Percentiles rank a stretch among this genome's conserved stretches.
Conservation (phyloP, 2,797 vertebrate genomes). For the Macrochelys suwanniensis region DNA sequence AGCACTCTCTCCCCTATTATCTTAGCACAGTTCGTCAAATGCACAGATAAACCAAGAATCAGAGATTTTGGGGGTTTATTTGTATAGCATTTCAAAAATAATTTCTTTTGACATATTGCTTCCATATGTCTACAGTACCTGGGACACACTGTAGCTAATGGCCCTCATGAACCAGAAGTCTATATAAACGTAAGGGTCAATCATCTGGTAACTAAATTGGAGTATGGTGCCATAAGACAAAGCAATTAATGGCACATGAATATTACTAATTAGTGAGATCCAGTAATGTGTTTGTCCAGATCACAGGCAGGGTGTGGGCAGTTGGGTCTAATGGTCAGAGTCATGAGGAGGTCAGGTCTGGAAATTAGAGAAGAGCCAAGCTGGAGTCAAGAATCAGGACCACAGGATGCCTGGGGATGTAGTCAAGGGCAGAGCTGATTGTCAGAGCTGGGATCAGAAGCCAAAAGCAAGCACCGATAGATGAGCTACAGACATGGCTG, state of each 20-base stretch:
- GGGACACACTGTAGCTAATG: not conserved
- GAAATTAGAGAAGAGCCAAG: not conserved
- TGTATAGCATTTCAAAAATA: constrained; percentile 52
- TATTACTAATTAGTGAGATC: not conserved
- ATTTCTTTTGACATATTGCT: constrained; percentile 52
- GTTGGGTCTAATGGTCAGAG: not conserved
- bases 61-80: constrained; percentile 49
- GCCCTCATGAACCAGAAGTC: not conserved
- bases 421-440: not conserved
- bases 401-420: not conserved
- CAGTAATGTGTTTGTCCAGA: not conserved
- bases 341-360: not conserved
- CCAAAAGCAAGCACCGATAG: not conserved
- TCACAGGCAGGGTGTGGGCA: not conserved
- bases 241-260: not conserved
- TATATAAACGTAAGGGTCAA: not conserved
- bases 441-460: not conserved
- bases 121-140: constrained; percentile 31
- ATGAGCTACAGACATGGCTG: not conserved
- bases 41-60: constrained; percentile 65
- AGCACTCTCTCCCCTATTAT: constrained; percentile 55
- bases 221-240: not conserved
- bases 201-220: not conserved
- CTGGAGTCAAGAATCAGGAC: not conserved
- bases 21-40: constrained; percentile 65